These are phyloP conservation scores for Alsophila aescularia DNA, from an alignment of 2,888 invertebrate genomes.

Conservation along the genomic window DNA sequence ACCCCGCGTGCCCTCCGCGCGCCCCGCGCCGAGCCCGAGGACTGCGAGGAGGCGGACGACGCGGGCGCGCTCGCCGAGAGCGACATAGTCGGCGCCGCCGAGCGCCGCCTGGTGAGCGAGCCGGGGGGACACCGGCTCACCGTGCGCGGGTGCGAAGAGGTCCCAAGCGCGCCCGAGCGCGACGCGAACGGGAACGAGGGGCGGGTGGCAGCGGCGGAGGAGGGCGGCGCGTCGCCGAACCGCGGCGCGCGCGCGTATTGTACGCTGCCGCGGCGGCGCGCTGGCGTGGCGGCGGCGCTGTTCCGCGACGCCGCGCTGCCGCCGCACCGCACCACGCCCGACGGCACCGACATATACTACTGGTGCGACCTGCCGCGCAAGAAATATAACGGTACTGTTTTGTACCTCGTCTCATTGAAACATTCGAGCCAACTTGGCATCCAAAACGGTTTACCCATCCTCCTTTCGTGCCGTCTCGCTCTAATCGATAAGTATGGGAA, in stretches of 20 bases:
- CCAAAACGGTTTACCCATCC: no score
- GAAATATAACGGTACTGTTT: constrained; percentile 77
- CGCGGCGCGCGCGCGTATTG: constrained; percentile 74
- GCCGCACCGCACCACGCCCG: constrained; percentile 90
- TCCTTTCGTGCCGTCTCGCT: no score
- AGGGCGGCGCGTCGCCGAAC: constrained; percentile 37
- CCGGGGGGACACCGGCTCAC: constrained; percentile 62
- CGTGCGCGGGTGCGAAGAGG: constrained; percentile 89
- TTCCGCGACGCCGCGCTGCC: constrained; percentile 78
- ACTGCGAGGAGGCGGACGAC: constrained; percentile 54
- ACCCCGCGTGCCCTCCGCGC: constrained; percentile 46
- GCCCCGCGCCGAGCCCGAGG: constrained; percentile 54
- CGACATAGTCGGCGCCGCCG: constrained; percentile 28
- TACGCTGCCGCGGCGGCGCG: constrained; percentile 75
- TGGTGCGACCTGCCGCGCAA: constrained; percentile 92
- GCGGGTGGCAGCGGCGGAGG: constrained; percentile 28
- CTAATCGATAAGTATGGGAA: no score
- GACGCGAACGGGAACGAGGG: constrained; percentile 36
- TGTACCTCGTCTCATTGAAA: not conserved
- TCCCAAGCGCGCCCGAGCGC: constrained; percentile 82
- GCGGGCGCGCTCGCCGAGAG: constrained; percentile 71
- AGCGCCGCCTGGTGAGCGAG: constrained; percentile 30
- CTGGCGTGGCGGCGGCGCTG: constrained; percentile 60
- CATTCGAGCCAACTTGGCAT: no score
- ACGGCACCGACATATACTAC: constrained; percentile 93